phyloP scores from a whole-genome alignment of 2,888 invertebrate genomes.

The Pogonocherus hispidulus region DNA sequence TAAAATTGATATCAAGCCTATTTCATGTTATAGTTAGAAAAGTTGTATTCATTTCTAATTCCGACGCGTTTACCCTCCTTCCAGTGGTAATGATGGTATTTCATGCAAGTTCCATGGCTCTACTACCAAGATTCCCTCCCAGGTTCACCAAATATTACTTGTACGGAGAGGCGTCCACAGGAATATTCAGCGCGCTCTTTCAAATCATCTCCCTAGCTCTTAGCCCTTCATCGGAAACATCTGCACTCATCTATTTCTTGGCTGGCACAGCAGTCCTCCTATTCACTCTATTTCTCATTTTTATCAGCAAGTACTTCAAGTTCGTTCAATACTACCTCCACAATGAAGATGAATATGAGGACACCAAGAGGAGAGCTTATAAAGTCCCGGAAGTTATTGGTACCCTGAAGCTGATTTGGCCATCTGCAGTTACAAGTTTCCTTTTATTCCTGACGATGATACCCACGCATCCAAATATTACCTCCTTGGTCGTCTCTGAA shows the following conservation, averaged over 20 bases:
- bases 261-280: constrained; percentile 33
- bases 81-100: constrained; percentile 42
- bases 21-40: no score
- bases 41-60: no score
- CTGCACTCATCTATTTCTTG: constrained; percentile 42
- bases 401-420: constrained; percentile 35
- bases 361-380: neutral
- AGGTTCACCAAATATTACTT: constrained; percentile 43
- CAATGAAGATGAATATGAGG: constrained; percentile 23
- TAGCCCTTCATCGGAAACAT: constrained; percentile 32
- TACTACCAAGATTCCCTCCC: constrained; percentile 45
- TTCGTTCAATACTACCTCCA: constrained; percentile 27
- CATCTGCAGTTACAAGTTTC: constrained; percentile 32
- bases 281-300: constrained; percentile 21
- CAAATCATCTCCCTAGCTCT: constrained; percentile 38
- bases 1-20: no score
- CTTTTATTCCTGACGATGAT: constrained; percentile 30
- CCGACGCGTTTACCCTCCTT: constrained; percentile 27
- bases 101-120: constrained; percentile 39
- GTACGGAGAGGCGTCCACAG: constrained; percentile 44
- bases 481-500: constrained; percentile 45
- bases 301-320: constrained; percentile 1
- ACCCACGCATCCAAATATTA: constrained; percentile 40
- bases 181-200: constrained; percentile 39
- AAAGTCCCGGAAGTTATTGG: constrained; percentile 21